Evolutionary conservation across 2,113 vertebrate species (phyloP), one percentile per base, ranked within the genome.

Genomic region (Monarcha castaneiventris): DNA sequence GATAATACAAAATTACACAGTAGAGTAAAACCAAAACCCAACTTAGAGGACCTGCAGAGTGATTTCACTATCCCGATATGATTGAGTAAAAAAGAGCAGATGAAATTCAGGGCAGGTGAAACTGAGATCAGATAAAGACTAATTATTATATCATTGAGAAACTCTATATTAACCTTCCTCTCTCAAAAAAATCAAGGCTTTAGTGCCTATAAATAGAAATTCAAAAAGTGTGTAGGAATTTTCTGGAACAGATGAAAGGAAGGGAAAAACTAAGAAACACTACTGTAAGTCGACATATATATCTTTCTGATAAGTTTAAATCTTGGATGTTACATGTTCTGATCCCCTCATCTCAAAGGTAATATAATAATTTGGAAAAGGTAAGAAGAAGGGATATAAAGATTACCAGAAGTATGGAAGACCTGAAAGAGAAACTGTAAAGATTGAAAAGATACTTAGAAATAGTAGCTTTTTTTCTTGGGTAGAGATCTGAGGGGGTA

Each of bases 201-300:
- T 66, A 64, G 6, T 73, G 25, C 10, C 23, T 29, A 26, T 75
- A 77, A 58, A 63, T 30, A 78, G 6, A 26, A 92, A 22, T 10
- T n/a, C 58, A 63, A 69, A 88, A 71, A 63, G 1, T 35, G 22
- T 10, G 10, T 27, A 62, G 22, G 7, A 69, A 54, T 84, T 87
- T 90, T 82, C 20, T 90, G 48, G 35, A 79, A 59, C 15, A 27
- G 23, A n/a, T 58, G 29, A 71, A 54, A 71, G 4, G 8, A 51
- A 62, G 81, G 3, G 3, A 9, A 49, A 78, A 51, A n/a, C 8
- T 10, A 74, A 78, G 35, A 80, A 77, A 3, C 16, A 35, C 13
- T 48, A n/a, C 9, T 66, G 6, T 76, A 44, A 66, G 2, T 37
- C 0, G 0, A 19, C 17, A n/a, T 67, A 37, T 30, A 18, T 46